Evolutionary conservation across 1,140 invertebrate species (phyloP).

Genomic region (Drosophila watanabei): DNA sequence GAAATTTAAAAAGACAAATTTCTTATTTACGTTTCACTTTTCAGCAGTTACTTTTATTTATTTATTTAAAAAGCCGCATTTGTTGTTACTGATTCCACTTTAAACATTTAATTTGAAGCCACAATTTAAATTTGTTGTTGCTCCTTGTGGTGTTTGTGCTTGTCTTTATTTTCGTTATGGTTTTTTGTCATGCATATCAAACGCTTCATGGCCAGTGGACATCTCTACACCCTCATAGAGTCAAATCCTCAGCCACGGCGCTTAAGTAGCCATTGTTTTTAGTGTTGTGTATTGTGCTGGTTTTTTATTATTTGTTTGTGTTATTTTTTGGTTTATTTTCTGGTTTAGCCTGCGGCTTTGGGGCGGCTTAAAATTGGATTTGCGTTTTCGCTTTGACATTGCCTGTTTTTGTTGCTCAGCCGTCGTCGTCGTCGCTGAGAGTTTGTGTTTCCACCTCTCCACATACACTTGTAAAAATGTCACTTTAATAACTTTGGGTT

Average conservation of each 20-base stretch:
- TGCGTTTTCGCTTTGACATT: constrained; percentile 72
- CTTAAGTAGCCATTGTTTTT: constrained; percentile 80
- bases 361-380: constrained; percentile 80
- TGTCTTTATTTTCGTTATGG: constrained; percentile 37
- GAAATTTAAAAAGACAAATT: too few relatives aligned
- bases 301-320: constrained; percentile 32
- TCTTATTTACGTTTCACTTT: background rate
- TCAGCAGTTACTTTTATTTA: background rate
- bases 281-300: constrained; percentile 52
- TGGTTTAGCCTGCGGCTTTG: constrained; percentile 74
- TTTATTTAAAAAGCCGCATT: background rate
- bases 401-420: constrained; percentile 45
- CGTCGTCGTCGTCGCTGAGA: constrained; percentile 16
- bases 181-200: constrained; percentile 61
- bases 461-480: constrained; percentile 71
- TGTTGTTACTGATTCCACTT: constrained; percentile 11
- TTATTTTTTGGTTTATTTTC: constrained; percentile 53
- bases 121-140: constrained; percentile 55
- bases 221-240: constrained; percentile 12
- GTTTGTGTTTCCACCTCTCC: constrained; percentile 25
- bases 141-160: too few relatives aligned
- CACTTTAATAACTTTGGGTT: constrained; percentile 79
- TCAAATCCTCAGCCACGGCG: constrained; percentile 17
- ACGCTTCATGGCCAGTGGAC: constrained; percentile 51
- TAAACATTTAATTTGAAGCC: constrained; percentile 66